Conservation (phyloP, 2,113 vertebrate genomes). For the Ictalurus punctatus region DNA sequence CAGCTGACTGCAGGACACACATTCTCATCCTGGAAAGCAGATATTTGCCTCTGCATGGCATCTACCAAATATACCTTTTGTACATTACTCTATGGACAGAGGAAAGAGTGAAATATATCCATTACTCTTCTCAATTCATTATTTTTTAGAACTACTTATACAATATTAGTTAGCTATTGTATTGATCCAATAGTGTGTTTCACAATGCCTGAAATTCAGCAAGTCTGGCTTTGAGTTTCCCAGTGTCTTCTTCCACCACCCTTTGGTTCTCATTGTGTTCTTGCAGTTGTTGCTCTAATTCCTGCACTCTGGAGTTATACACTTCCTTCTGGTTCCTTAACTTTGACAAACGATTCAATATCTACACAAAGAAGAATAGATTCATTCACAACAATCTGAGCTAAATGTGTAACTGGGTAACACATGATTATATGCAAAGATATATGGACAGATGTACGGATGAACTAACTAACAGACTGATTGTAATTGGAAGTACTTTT, state of each 20-base stretch:
- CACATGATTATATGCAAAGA: not conserved
- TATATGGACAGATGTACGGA: not conserved
- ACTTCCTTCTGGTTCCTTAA: constrained; percentile 35
- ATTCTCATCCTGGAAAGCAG: constrained; percentile 29
- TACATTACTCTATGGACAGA: constrained; percentile 10
- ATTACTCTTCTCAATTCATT: not conserved
- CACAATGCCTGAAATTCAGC: constrained; percentile 45
- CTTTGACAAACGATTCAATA: constrained; percentile 36
- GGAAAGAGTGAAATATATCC: not conserved
- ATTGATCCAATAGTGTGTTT: not conserved
- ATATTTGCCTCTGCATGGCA: constrained; percentile 35
- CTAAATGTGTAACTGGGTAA: not conserved
- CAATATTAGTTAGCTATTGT: not conserved
- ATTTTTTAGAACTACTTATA: not conserved
- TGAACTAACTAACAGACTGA: not conserved
- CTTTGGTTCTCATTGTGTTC: constrained; percentile 27
- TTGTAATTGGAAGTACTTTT: not conserved
- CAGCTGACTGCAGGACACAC: constrained; percentile 32
- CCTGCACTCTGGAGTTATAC: constrained; percentile 20
- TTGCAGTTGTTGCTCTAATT: constrained; percentile 38
- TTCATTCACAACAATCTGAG: not conserved
- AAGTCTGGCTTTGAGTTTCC: constrained; percentile 38
- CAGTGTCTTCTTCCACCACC: constrained; percentile 30
- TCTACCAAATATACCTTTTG: constrained; percentile 24
- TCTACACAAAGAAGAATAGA: constrained; percentile 1